phyloP scores from a whole-genome alignment of 2,113 vertebrate genomes.

The Laticauda laticaudata region DNA sequence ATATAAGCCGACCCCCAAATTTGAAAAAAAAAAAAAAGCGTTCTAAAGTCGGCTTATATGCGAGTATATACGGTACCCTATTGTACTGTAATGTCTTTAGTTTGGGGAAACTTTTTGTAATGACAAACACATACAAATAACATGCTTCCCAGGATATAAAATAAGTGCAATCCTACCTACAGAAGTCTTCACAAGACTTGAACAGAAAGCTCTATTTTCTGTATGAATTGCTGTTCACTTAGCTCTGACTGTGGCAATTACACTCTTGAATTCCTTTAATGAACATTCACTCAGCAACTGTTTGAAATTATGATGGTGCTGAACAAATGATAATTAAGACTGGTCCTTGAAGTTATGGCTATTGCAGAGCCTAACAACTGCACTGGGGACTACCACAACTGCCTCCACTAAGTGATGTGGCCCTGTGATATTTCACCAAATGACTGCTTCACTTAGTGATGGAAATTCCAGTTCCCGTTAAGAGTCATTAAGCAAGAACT shows the following conservation, averaged over 20 bases:
- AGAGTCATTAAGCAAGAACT: not conserved
- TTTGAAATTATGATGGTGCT: not conserved
- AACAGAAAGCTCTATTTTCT: not conserved
- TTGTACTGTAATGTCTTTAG: not conserved
- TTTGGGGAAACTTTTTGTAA: not conserved
- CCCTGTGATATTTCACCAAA: not conserved
- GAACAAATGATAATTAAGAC: not conserved
- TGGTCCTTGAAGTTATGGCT: not conserved
- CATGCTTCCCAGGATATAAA: not conserved
- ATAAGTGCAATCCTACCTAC: slow-evolving; percentile 11
- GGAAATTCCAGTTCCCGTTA: not conserved
- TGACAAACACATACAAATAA: not conserved
- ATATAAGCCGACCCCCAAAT: too few species aligned
- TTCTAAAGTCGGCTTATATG: too few species aligned
- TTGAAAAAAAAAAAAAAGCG: too few species aligned
- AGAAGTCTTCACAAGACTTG: slow-evolving; percentile 8
- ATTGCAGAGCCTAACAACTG: not conserved
- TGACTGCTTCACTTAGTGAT: not conserved
- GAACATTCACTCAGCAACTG: not conserved
- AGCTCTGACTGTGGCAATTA: not conserved
- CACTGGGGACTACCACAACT: not conserved
- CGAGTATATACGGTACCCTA: too few species aligned
- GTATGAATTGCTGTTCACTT: not conserved
- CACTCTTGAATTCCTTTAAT: not conserved
- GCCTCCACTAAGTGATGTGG: not conserved